These are phyloP conservation scores for Eristalis pertinax DNA, from an alignment of 2,888 invertebrate genomes.

Conservation along the genomic window DNA sequence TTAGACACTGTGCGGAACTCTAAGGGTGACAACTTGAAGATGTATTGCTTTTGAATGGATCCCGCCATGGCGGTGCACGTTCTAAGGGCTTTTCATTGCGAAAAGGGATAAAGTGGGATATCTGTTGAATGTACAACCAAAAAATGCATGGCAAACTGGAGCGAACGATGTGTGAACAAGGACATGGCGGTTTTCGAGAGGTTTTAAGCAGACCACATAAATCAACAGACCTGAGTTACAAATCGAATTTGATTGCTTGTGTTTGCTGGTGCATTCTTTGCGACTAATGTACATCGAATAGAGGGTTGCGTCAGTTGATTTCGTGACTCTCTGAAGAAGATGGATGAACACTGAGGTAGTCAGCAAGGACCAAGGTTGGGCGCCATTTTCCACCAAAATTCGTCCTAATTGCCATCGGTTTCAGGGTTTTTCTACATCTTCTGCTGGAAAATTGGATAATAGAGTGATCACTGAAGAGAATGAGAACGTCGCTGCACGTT, in stretches of 20 bases:
- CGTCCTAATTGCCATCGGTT: not conserved
- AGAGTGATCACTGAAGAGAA: too few species aligned
- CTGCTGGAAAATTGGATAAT: too few species aligned
- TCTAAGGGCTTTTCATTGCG: not conserved
- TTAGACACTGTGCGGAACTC: not conserved
- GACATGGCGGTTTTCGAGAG: not conserved
- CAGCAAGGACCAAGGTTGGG: not conserved
- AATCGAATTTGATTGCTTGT: not conserved
- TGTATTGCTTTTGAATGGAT: not conserved
- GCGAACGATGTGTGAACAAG: not conserved
- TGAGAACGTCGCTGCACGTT: too few species aligned
- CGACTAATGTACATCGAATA: not conserved
- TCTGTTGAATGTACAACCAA: not conserved
- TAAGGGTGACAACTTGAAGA: not conserved
- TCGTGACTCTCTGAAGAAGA: not conserved
- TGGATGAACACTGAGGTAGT: not conserved
- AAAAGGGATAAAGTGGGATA: not conserved
- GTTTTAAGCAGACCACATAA: not conserved
- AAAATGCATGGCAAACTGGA: too few species aligned
- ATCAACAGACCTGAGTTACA: not conserved
- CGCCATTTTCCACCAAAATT: not conserved
- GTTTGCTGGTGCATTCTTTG: not conserved
- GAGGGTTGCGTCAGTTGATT: not conserved
- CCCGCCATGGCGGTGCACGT: not conserved
- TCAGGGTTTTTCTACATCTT: too few species aligned